Evolutionary conservation across 2,113 vertebrate species (phyloP).

Genomic region (Recurvirostra avosetta): DNA sequence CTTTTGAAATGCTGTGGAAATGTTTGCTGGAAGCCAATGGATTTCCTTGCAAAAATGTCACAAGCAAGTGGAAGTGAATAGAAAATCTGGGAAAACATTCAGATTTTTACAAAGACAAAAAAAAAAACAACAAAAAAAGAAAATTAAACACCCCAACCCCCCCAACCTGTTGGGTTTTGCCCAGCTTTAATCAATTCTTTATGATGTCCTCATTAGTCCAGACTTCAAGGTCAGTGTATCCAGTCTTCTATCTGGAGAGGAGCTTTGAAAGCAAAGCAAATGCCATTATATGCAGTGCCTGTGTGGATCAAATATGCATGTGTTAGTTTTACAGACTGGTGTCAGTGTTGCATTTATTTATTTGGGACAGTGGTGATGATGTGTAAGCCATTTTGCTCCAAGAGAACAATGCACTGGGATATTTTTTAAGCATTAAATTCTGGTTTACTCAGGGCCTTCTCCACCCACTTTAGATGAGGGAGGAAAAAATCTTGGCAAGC

Average conservation of each 20-base stretch:
- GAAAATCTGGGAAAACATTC: constrained; percentile 1
- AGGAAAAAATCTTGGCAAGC: constrained; percentile 64
- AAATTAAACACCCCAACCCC: not conserved
- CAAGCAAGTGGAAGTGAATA: not conserved
- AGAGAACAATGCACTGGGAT: constrained; percentile 44
- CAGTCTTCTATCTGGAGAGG: constrained; percentile 38
- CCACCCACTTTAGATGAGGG: constrained; percentile 52
- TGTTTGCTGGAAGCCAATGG: constrained; percentile 12
- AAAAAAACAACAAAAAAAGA: not conserved
- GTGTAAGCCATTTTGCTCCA: constrained; percentile 9
- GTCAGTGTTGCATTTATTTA: constrained; percentile 51
- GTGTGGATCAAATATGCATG: constrained; percentile 48
- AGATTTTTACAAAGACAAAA: not conserved
- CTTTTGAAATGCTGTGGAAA: constrained; percentile 48
- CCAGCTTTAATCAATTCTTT: constrained; percentile 64
- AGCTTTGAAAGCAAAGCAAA: constrained; percentile 50
- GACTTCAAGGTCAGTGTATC: constrained; percentile 38
- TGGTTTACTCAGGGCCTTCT: constrained; percentile 56
- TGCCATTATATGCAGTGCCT: constrained; percentile 10
- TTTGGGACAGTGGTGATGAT: constrained; percentile 45
- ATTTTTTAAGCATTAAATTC: constrained; percentile 43
- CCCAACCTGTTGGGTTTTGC: constrained; percentile 28
- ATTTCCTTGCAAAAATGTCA: not conserved
- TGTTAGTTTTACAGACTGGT: constrained; percentile 66
- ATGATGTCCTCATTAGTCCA: constrained; percentile 36